Evolutionary conservation across 2,113 vertebrate species (phyloP), one percentile per base, ranked within the genome.

Genomic region (Indicator indicator): DNA sequence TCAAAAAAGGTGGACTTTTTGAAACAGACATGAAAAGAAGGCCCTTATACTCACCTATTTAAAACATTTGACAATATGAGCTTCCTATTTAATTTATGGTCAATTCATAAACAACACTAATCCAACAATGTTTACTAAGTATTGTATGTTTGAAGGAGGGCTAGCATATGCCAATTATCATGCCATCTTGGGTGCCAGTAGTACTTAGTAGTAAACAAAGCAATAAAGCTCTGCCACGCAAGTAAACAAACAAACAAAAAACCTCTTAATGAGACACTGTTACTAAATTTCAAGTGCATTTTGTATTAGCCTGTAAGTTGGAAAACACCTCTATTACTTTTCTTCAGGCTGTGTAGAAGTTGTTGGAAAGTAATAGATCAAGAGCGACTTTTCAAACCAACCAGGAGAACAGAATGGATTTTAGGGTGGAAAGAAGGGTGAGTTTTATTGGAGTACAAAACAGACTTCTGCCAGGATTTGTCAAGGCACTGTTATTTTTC

Each of bases 211-310:
- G 82, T 92, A 94, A 95, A 90, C 73, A 94, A 96, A 88, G 67
- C 42, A 95, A 84, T 88, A 94, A 96, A 86, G 60, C 70, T 56
- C 80, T 96, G 91, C 78, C 83, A 94, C 54, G 44, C 36, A 86
- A 48, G 46, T 89, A 95, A 88, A 63, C 72, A 94, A 94, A 75
- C 14, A 44, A 88, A 63, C 74, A 94, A 94, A 75, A 93, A 93
- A 55, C 59, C 28, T 86, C 23, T 67, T 80, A 75, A 67, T 75
- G 36, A 88, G 15, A 88, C 48, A 84, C 23, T 67, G 44, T 24
- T 46, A 18, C 38, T 84, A 32, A 28, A 42, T 89, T 82, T 33
- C 78, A 44, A 77, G 7, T 82, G 23, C 24, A 54, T 58, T 62
- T 93, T 89, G 55, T 73, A 10, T 23, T 64, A 27, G 12, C 12